Base-by-base conservation (phyloP, 1,140 invertebrate genomes). In the Pogonognathellus flavescens region DNA sequence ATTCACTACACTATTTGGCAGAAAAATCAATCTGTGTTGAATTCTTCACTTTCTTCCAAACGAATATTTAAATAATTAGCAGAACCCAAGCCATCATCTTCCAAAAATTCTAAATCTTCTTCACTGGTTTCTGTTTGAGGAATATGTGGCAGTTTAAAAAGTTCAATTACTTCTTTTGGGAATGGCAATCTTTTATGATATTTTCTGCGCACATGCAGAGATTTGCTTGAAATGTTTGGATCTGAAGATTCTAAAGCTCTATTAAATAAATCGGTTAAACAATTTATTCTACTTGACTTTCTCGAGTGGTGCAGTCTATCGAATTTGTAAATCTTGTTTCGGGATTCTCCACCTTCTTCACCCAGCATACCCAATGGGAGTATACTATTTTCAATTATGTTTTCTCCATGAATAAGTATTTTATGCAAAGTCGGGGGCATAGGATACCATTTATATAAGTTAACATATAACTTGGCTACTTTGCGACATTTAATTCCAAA, bases 341-440 rank as follows among this genome's bases (percentile, higher is more conserved):
- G 85, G 10, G 80, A 70, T 57, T 87, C 86, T 57, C n/a, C 76
- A 14, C 60, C 83, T 49, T 85, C 76, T 83, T 87, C 86, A 31
- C 57, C 49, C 13, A 86, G 52, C 57, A 87, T 62, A 22, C 86
- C 83, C 22, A 85, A 16, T 10, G 83, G 84, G 13, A 87, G 60
- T 11, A 83, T n/a, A n/a, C n/a, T 49, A 8, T 49, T 18, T 53
- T 53, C 52, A 53, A 8, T 53, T 53, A 53, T 53, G 13, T 53
- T 53, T n/a, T n/a, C n/a, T n/a, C n/a, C n/a, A n/a, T n/a, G n/a
- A n/a, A n/a, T n/a, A n/a, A 18, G 11, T 10, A 86, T 86, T 80
- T 86, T 88, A 50, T 88, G 87, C 18, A 86, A 7, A 16, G 72
- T 86, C 13, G 55, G 0, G 9, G 76, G 25, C 87, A 88, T 88